These are phyloP conservation scores for Gallinago paraguaiae DNA, from an alignment of 2,113 vertebrate genomes.

Conservation along the genomic window DNA sequence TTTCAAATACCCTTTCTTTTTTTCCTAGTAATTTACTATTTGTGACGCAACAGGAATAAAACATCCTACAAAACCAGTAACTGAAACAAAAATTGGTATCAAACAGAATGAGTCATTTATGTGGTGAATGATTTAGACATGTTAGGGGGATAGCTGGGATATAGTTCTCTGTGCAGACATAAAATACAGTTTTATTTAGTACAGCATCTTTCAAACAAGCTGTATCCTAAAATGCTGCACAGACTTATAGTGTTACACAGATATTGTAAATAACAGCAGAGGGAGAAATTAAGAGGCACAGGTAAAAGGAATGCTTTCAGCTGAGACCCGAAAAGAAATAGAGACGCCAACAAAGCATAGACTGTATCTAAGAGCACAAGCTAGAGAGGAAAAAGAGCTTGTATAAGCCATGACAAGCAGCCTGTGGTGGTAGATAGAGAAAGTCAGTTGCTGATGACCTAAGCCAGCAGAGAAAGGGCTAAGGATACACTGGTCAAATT, in stretches of 20 bases:
- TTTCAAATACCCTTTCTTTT: background rate
- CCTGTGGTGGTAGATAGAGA: background rate
- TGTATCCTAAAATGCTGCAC: conserved; percentile 3
- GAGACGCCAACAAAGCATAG: background rate
- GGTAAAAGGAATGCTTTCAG: conserved; percentile 21
- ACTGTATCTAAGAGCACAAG: background rate
- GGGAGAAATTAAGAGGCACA: background rate
- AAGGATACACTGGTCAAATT: background rate
- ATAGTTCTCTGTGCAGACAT: conserved; percentile 30
- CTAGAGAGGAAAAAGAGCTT: background rate
- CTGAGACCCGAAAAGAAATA: conserved; percentile 2
- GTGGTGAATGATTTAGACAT: background rate
- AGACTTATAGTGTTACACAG: background rate
- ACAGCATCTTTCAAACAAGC: conserved; percentile 4
- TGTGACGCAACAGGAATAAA: conserved; percentile 27
- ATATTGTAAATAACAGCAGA: conserved; percentile 26
- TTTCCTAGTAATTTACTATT: background rate
- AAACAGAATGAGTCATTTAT: conserved; percentile 10
- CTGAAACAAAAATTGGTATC: conserved; percentile 18
- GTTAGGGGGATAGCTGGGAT: background rate
- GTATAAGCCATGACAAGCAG: background rate
- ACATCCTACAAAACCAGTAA: background rate
- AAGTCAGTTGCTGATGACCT: background rate
- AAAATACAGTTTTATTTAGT: conserved; percentile 30
- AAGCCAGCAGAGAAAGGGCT: background rate